Evolutionary conservation across 1,140 invertebrate genomes (phyloP), one percentile per base, ranked within the genome.

Genomic region (Dendroctonus valens): DNA sequence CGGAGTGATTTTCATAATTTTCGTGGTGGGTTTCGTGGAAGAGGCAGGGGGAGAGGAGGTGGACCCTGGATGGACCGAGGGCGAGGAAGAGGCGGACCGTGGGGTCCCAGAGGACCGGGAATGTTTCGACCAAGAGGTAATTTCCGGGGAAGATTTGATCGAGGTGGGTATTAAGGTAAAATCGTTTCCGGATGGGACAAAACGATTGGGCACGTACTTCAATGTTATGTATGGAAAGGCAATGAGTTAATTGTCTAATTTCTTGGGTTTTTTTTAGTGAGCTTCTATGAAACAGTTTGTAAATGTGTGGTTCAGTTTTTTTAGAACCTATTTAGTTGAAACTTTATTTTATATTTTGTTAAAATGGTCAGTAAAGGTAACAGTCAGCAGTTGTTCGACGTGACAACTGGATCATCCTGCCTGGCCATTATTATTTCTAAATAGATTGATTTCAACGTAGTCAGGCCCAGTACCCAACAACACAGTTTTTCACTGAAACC

Each of bases 101-200:
- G 61, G 26, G 39, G 51, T 11, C 14, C 12, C 14, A 51, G 55
- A 42, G 63, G 51, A 38, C 15, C 41, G 11, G 58, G 50, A 39
- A 42, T 6, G 7, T 15, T 48, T 37, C 42, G 38, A 57, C 40
- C 52, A 60, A 67, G 70, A 70, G 69, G 71, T 60, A 72, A 72
- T 55, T 65, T 67, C 42, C 53, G 69, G 57, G 71, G 68, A 11
- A 59, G 69, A 48, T 72, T 72, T 55, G 41, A 48, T 54, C 55
- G 68, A 51, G 70, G 65, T 39, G 67, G 66, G 15, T 71, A 60
- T 53, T 70, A 44, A 11, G 6, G 50, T 12, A 15, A 12, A 12
- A 15, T 51, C 9, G 50, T 15, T 8, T 51, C 3, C 26, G 1
- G 26, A 26, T 26, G 26, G 26, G 26, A 26, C 26, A 26, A 26